Base-by-base conservation (phyloP, 2,797 vertebrate genomes). In the Anguilla marmorata region DNA sequence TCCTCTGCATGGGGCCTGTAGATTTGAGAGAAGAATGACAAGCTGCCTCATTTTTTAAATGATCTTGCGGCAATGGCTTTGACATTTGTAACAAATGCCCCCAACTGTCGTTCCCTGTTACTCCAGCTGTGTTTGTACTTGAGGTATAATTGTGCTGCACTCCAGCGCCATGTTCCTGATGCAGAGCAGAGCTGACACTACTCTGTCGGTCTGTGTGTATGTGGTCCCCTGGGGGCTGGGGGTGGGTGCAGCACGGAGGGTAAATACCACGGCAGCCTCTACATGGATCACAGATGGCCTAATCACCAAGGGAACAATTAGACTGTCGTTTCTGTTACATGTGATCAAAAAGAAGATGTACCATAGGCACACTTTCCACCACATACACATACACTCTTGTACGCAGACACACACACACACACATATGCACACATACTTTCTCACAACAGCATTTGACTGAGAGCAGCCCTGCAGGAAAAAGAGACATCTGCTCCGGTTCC, bases 291-390 rank as follows among this genome's bases (percentile, higher is more conserved):
- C 88, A 86, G 88, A 89, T 89, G 86, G 88, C 48, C 80, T 58
- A 27, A 74, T 86, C 82, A 56, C 88, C 80, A 87, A 45, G 80
- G 79, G 52, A 89, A 89, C 48, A 89, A 87, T 89, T 89, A 87
- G 48, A 48, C 79, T 80, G 58, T 83, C 84, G 85, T 87, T 87
- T 76, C 85, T 89, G 80, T 85, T 74, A 74, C 56, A 52, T 66
- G 33, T 50, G 50, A 56, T 76, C 30, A 76, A 72, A 88, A 85
- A 72, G 60, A 60, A 72, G 83, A 30, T 79, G 24, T 50, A 50
- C 30, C n/a, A 30, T 27, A 58, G n/a, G 11, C 9, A 21, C 50
- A 74, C 41, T 14, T 66, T 63, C 48, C 56, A 12, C 37, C 82
- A 83, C 84, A 56, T 41, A 24, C 41, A 3, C 79, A 45, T 9